Base-by-base conservation (phyloP, 2,797 vertebrate species). In the Saxicola maurus region DNA sequence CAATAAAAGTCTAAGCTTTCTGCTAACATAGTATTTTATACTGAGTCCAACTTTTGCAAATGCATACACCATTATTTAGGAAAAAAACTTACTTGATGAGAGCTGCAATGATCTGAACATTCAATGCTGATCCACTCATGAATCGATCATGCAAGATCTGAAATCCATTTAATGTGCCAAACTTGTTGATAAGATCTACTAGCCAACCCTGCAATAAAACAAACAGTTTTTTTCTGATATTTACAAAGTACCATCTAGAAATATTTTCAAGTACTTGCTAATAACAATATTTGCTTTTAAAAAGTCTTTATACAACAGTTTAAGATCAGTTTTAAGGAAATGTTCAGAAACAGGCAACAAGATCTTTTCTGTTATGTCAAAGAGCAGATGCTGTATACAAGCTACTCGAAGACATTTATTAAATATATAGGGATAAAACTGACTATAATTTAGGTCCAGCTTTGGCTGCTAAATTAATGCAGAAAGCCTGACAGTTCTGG, bases 141-240 rank as follows among this genome's bases (percentile, higher is more conserved):
- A 99, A 99, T 96, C 99, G 98, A 98, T 99, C 99, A 86, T 99
- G 99, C 96, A 99, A 98, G 97, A 98, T 99, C 98, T 99, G 99
- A 98, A 99, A 99, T 97, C 99, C 99, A 97, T 99, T 99, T 98
- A 99, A 98, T 69, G 98, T 98, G 97, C 99, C 99, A 97, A 99
- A 99, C 96, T 99, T 99, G 97, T 99, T 99, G 97, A 99, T 99
- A 95, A 99, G 98, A 98, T 99, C 99, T 97, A 99, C 99, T 96
- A 99, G 97, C 99, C 99, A 99, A 96, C 99, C 99, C 99, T 99
- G 97, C 18, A 97, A 96, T 13, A 90, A 3, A 96, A 75, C 72
- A 75, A 93, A 95, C 55, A 89, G 66, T 91, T 93, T 93, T 56
- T 68, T 93, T 80, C 38, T 71, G 17, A 23, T 21, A 49, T 49